Evolutionary conservation across 37 sponge, comb jelly and placozoan species (phyloP).

Genomic region (Cliona cf. orientalis): DNA sequence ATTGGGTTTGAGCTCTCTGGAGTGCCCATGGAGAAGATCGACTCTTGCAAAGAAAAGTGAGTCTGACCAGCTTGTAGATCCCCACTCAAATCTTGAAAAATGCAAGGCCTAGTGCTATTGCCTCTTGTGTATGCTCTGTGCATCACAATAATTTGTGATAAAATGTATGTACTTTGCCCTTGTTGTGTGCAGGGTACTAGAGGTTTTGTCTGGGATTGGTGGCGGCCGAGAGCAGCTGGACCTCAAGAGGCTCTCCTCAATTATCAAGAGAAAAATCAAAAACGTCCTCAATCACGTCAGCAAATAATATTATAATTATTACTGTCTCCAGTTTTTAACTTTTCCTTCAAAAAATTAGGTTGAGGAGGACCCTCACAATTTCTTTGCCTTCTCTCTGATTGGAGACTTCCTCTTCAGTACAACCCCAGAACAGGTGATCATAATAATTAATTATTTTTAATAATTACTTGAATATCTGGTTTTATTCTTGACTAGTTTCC

Average conservation of each 20-base stretch:
- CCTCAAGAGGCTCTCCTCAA: constrained; percentile 66
- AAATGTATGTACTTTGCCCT: not conserved
- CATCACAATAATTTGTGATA: not conserved
- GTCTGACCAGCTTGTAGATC: not conserved
- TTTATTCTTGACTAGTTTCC: constrained; percentile 32
- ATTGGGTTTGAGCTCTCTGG: constrained; percentile 58
- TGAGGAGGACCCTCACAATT: constrained; percentile 68
- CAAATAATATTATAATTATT: no score
- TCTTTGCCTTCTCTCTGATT: constrained; percentile 76
- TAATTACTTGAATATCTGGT: not conserved
- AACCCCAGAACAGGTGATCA: constrained; percentile 52
- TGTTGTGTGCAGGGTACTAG: constrained; percentile 40
- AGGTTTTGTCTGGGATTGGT: constrained; percentile 43
- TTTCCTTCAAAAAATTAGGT: constrained; percentile 31
- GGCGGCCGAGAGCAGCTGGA: constrained; percentile 59
- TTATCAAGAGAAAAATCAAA: constrained; percentile 56
- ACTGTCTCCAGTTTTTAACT: not conserved
- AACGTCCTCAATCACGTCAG: constrained; percentile 50
- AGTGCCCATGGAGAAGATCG: constrained; percentile 76
- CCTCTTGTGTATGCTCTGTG: not conserved
- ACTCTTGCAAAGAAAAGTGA: constrained; percentile 42
- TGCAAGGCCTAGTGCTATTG: not conserved
- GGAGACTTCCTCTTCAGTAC: constrained; percentile 83
- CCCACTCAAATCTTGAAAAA: not conserved
- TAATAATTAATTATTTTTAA: not conserved